Evolutionary conservation across 2,797 vertebrate species (phyloP).

Genomic region (Cyprinodon diabolis): DNA sequence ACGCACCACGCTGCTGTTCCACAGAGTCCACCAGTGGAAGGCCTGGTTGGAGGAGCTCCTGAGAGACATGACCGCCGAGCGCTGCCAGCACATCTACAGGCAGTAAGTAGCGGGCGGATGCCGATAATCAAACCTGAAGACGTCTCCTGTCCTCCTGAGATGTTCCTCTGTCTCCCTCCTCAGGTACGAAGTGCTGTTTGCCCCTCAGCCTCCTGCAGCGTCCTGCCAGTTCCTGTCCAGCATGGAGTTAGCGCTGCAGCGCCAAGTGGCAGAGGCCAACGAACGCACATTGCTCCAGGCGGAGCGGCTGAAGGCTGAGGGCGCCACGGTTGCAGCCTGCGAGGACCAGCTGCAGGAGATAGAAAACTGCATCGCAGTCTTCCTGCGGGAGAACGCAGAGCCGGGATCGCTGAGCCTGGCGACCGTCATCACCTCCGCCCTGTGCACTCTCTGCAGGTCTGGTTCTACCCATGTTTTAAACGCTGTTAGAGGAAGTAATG

Average conservation of each 20-base stretch:
- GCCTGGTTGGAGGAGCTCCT: constrained; percentile 96
- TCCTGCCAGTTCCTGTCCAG: constrained; percentile 89
- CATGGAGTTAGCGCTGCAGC: constrained; percentile 91
- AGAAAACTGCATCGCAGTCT: constrained; percentile 93
- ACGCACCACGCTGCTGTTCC: constrained; percentile 88
- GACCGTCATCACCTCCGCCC: constrained; percentile 92
- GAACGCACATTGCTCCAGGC: constrained; percentile 88
- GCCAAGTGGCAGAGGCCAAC: constrained; percentile 91
- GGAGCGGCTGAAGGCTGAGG: constrained; percentile 93
- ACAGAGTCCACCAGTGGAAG: constrained; percentile 95
- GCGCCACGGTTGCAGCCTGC: constrained; percentile 86
- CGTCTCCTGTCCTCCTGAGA: neutral
- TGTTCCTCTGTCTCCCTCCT: neutral
- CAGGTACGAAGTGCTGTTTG: constrained; percentile 93
- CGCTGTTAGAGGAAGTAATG: neutral
- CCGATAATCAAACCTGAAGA: neutral
- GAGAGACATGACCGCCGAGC: constrained; percentile 90
- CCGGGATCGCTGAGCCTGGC: constrained; percentile 92
- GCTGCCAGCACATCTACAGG: constrained; percentile 90
- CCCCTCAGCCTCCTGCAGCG: constrained; percentile 87
- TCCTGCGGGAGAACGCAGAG: constrained; percentile 92
- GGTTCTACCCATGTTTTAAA: neutral
- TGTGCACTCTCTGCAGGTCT: constrained; percentile 93
- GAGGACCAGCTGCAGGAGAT: constrained; percentile 98
- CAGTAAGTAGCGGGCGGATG: constrained; percentile 81